phyloP scores from a whole-genome alignment of 2,888 invertebrate genomes.

The Drosophila aldrichi region DNA sequence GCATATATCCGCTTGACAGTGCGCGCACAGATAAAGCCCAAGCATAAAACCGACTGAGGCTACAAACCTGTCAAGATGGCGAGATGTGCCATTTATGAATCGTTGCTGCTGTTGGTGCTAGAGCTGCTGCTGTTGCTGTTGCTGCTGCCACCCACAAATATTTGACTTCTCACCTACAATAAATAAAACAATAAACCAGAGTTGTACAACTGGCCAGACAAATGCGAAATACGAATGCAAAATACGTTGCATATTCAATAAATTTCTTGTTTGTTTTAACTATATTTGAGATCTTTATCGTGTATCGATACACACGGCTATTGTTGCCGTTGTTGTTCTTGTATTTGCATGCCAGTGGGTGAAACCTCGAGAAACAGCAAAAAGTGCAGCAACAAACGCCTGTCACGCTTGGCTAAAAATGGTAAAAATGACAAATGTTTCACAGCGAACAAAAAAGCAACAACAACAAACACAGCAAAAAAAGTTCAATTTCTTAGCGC shows the following conservation, averaged over 20 bases:
- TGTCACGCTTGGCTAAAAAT: slow-evolving; percentile 81
- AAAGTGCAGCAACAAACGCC: slow-evolving; percentile 62
- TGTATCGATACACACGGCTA: slow-evolving; percentile 61
- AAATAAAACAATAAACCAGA: slow-evolving; percentile 77
- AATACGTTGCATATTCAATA: slow-evolving; percentile 77
- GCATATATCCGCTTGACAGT: slow-evolving; percentile 66
- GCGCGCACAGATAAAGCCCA: slow-evolving; percentile 27
- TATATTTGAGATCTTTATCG: slow-evolving; percentile 79
- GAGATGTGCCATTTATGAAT: slow-evolving; percentile 76
- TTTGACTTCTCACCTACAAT: slow-evolving; percentile 81
- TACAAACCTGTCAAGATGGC: slow-evolving; percentile 70
- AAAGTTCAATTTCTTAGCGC: slow-evolving; percentile 74
- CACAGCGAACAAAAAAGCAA: slow-evolving; percentile 65
- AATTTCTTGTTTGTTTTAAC: slow-evolving; percentile 81
- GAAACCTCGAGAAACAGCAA: slow-evolving; percentile 58
- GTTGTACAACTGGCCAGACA: slow-evolving; percentile 67
- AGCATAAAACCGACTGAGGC: slow-evolving; percentile 64
- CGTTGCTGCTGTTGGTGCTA: slow-evolving; percentile 14
- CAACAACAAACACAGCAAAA: slow-evolving; percentile 50
- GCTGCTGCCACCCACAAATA: slow-evolving; percentile 75
- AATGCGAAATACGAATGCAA: slow-evolving; percentile 69
- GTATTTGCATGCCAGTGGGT: slow-evolving; percentile 78
- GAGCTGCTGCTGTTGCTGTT: slow-evolving; percentile 27
- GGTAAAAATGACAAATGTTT: slow-evolving; percentile 80
- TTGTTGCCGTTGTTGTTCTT: slow-evolving; percentile 19